Percentiles rank a stretch among this genome's conserved stretches.
These are phyloP conservation scores for Suricata suricatta DNA, from an alignment of 2,113 vertebrate species.

Conservation along the genomic window DNA sequence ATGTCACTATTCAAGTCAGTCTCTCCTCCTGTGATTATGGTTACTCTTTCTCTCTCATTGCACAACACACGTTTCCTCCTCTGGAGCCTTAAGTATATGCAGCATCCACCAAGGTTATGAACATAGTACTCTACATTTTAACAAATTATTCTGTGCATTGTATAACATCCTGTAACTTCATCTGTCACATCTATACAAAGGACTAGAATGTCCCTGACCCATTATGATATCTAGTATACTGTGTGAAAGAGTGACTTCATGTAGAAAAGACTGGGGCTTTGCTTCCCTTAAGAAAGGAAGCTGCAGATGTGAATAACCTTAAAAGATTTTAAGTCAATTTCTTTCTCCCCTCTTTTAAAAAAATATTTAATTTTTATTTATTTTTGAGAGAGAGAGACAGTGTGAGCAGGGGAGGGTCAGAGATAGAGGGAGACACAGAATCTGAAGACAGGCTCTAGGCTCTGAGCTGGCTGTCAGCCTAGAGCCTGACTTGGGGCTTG, in stretches of 20 bases:
- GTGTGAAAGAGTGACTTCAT: not conserved
- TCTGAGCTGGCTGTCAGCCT: too few relatives aligned
- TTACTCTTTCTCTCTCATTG: not conserved
- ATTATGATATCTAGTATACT: fast-evolving
- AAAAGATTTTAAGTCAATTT: conserved; percentile 48
- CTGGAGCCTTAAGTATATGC: not conserved
- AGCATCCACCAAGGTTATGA: not conserved
- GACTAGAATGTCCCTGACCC: not conserved
- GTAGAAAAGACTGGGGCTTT: not conserved
- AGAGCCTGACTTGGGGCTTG: too few relatives aligned
- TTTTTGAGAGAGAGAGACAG: too few relatives aligned
- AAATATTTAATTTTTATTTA: too few relatives aligned
- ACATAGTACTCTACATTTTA: not conserved
- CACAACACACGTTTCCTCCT: not conserved
- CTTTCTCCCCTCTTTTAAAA: too few relatives aligned
- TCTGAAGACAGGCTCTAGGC: too few relatives aligned
- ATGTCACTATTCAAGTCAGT: not conserved
- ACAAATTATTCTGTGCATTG: not conserved
- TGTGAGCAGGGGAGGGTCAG: too few relatives aligned
- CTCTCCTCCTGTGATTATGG: not conserved
- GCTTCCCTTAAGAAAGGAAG: conserved; percentile 38
- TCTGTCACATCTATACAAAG: not conserved
- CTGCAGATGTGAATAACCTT: conserved; percentile 59
- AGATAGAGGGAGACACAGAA: too few relatives aligned
- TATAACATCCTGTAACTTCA: not conserved